phyloP scores from a whole-genome alignment of 1,140 invertebrate species.

The Lasioglossum albipes region DNA sequence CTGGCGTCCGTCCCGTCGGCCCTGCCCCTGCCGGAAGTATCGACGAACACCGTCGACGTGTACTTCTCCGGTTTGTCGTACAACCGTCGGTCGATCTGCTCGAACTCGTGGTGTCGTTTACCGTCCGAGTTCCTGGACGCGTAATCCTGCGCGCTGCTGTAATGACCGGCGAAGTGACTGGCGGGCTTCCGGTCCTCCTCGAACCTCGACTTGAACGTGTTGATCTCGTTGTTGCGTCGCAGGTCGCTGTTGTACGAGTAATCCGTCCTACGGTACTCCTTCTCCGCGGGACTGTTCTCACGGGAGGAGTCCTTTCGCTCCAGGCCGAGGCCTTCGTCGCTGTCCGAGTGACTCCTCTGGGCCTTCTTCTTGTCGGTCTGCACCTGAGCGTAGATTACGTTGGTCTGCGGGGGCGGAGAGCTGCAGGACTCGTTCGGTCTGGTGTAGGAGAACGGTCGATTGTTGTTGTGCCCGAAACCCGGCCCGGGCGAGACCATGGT shows the following conservation, averaged over 20 bases:
- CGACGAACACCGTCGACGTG: conserved; percentile 78
- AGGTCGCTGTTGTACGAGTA: conserved; percentile 72
- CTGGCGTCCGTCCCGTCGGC: conserved; percentile 85
- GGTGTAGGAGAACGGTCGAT: conserved; percentile 88
- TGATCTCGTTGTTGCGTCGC: conserved; percentile 75
- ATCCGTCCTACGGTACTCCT: conserved; percentile 71
- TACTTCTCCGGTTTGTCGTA: conserved; percentile 74
- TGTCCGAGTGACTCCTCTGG: conserved; percentile 83
- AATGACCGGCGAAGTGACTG: conserved; percentile 59
- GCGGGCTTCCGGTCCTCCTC: conserved; percentile 63
- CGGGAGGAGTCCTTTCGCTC: conserved; percentile 81
- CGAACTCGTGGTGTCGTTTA: conserved; percentile 67
- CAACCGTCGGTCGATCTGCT: conserved; percentile 68
- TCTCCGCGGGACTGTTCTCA: conserved; percentile 77
- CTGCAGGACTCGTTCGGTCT: conserved; percentile 78
- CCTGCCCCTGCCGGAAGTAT: conserved; percentile 81
- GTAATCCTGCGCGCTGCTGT: conserved; percentile 61
- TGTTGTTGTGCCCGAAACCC: conserved; percentile 85
- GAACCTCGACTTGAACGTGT: conserved; percentile 70
- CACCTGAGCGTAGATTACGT: conserved; percentile 88
- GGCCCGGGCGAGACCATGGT: conserved; percentile 82
- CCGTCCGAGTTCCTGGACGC: conserved; percentile 46
- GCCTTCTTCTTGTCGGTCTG: conserved; percentile 82
- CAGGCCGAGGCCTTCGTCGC: conserved; percentile 87
- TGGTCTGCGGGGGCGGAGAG: conserved; percentile 63